Conservation (phyloP, 2,888 invertebrate genomes). For the Hipparchia semele region DNA sequence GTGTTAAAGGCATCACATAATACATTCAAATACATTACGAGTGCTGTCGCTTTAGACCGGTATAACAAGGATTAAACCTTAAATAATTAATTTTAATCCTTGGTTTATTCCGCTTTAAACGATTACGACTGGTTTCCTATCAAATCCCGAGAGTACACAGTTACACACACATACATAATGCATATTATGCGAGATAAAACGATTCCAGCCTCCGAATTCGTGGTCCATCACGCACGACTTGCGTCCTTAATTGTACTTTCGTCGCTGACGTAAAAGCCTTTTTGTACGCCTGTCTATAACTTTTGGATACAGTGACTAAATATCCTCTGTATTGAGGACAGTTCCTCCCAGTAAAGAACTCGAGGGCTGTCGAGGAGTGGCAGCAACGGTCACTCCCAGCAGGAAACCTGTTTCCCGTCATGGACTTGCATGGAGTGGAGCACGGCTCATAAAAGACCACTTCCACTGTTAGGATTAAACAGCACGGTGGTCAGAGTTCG, state of each 20-base stretch:
- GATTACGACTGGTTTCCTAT: not conserved
- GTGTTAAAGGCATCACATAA: no score
- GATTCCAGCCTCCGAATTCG: slow-evolving; percentile 18
- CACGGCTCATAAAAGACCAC: no score
- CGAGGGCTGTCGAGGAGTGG: not conserved
- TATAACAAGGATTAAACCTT: no score
- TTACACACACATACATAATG: not conserved
- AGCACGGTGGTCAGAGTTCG: no score
- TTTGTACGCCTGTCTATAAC: slow-evolving; percentile 26
- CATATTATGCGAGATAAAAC: slow-evolving; percentile 15
- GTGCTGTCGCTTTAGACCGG: no score
- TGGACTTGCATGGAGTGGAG: no score
- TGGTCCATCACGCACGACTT: slow-evolving; percentile 29
- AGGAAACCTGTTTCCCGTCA: no score
- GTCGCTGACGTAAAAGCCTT: slow-evolving; percentile 20
- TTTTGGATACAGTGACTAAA: slow-evolving; percentile 7
- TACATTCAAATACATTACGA: no score
- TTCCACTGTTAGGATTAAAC: no score
- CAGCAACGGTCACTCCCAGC: no score
- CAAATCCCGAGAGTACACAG: not conserved
- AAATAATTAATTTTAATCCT: no score
- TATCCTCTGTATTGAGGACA: not conserved
- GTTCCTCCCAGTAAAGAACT: not conserved
- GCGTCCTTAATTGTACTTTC: slow-evolving; percentile 29
- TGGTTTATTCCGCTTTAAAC: no score